Conservation (phyloP, 2,797 vertebrate species). For the Semaprochilodus insignis region DNA sequence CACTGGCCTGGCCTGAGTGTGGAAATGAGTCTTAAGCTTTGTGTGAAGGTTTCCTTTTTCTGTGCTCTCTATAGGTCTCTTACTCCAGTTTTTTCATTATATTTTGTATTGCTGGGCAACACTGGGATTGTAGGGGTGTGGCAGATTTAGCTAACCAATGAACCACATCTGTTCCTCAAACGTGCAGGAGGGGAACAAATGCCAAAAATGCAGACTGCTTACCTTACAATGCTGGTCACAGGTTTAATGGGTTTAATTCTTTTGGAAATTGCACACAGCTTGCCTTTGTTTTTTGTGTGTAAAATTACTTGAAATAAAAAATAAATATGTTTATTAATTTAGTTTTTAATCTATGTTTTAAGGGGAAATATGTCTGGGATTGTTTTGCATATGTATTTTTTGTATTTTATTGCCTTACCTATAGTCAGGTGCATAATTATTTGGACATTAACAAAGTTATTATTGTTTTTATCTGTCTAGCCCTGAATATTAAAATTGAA, state of each 20-base stretch:
- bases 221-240: background rate
- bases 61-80: background rate
- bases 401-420: conserved; percentile 28
- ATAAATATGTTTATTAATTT: too few species aligned
- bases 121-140: background rate
- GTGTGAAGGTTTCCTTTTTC: background rate
- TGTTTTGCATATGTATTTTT: conserved; percentile 18
- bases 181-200: background rate
- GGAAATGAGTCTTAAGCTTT: background rate
- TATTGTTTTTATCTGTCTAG: too few species aligned
- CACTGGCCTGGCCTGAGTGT: background rate
- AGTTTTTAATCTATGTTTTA: background rate
- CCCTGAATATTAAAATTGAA: too few species aligned
- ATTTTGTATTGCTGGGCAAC: background rate
- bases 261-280: conserved; percentile 21
- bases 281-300: conserved; percentile 12
- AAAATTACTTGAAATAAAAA: conserved; percentile 16
- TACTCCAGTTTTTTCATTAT: background rate
- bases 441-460: too few species aligned
- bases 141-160: background rate
- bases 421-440: background rate
- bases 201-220: background rate
- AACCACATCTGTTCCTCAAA: background rate
- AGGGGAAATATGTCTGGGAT: background rate
- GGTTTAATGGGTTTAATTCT: conserved; percentile 1